phyloP scores from a whole-genome alignment of 2,113 vertebrate species.

The Caranx melampygus region DNA sequence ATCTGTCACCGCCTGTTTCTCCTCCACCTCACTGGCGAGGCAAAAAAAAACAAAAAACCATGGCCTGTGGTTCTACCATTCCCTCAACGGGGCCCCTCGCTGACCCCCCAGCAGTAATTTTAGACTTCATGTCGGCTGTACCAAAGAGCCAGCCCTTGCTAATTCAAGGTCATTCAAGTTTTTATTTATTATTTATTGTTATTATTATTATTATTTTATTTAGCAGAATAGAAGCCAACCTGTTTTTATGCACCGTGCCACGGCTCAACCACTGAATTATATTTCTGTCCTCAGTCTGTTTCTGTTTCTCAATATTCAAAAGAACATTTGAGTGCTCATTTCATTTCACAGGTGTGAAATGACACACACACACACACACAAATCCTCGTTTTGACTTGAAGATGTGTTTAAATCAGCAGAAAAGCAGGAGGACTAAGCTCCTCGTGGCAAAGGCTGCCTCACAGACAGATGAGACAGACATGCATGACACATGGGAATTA shows the following conservation, averaged over 20 bases:
- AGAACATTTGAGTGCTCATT: slow-evolving; percentile 46
- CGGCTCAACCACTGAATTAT: slow-evolving; percentile 44
- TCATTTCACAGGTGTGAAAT: background rate
- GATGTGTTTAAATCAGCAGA: slow-evolving; percentile 10
- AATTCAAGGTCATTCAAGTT: slow-evolving; percentile 82
- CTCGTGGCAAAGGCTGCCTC: slow-evolving; percentile 27
- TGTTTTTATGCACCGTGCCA: slow-evolving; percentile 64
- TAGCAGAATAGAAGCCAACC: slow-evolving; percentile 63
- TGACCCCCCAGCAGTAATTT: slow-evolving; percentile 85
- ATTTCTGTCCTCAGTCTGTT: slow-evolving; percentile 44
- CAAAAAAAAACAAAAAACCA: slow-evolving; percentile 35
- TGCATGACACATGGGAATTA: slow-evolving; percentile 6
- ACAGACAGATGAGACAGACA: slow-evolving; percentile 24
- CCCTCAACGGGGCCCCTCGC: slow-evolving; percentile 70
- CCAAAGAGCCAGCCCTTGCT: slow-evolving; percentile 71
- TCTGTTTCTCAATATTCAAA: slow-evolving; percentile 34
- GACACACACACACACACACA: no score
- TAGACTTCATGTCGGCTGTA: slow-evolving; percentile 79
- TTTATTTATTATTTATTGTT: slow-evolving; percentile 24
- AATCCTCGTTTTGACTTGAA: background rate
- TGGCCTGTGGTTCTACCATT: slow-evolving; percentile 70
- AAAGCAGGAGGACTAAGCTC: slow-evolving; percentile 1
- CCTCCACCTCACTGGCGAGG: slow-evolving; percentile 68
- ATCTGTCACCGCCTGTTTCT: slow-evolving; percentile 75
- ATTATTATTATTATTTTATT: slow-evolving; percentile 65